Evolutionary conservation across 1,140 invertebrate genomes (phyloP).

Genomic region (Drosophila pandora): DNA sequence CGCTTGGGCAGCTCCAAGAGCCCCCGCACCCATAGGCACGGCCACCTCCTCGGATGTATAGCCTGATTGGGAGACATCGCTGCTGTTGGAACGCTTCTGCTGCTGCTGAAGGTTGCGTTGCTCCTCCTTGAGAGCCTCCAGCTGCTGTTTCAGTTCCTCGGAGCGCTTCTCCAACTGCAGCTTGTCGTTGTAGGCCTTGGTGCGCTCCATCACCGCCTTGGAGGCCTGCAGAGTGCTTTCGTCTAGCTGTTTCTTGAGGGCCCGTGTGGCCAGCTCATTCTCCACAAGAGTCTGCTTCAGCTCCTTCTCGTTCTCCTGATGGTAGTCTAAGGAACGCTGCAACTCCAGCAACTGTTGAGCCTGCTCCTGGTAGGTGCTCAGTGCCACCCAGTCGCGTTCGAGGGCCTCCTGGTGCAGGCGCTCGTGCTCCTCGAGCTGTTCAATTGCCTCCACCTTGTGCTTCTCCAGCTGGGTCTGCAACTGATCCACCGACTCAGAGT

Average conservation of each 20-base stretch:
- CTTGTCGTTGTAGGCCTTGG: slow-evolving; percentile 87
- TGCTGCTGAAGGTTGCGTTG: slow-evolving; percentile 40
- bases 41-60: slow-evolving; percentile 81
- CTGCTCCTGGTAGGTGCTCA: slow-evolving; percentile 53
- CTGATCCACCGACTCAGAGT: slow-evolving; percentile 55
- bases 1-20: neutral
- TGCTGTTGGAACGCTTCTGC: slow-evolving; percentile 43
- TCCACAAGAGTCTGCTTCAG: slow-evolving; percentile 74
- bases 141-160: slow-evolving; percentile 79
- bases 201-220: slow-evolving; percentile 86
- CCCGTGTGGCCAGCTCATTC: slow-evolving; percentile 64
- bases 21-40: slow-evolving; percentile 22
- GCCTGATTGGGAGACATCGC: slow-evolving; percentile 73
- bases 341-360: slow-evolving; percentile 56
- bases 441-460: slow-evolving; percentile 52
- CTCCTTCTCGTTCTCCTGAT: slow-evolving; percentile 79
- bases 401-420: slow-evolving; percentile 54
- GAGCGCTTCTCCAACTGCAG: slow-evolving; percentile 78
- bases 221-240: slow-evolving; percentile 84
- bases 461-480: slow-evolving; percentile 66
- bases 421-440: slow-evolving; percentile 51
- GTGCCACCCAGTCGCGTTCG: slow-evolving; percentile 62
- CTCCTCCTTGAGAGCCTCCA: slow-evolving; percentile 39
- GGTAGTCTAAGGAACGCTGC: slow-evolving; percentile 67
- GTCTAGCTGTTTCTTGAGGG: slow-evolving; percentile 75